These are phyloP conservation scores for Neotoxoptera formosana DNA, from an alignment of 1,140 invertebrate species.

Conservation along the genomic window DNA sequence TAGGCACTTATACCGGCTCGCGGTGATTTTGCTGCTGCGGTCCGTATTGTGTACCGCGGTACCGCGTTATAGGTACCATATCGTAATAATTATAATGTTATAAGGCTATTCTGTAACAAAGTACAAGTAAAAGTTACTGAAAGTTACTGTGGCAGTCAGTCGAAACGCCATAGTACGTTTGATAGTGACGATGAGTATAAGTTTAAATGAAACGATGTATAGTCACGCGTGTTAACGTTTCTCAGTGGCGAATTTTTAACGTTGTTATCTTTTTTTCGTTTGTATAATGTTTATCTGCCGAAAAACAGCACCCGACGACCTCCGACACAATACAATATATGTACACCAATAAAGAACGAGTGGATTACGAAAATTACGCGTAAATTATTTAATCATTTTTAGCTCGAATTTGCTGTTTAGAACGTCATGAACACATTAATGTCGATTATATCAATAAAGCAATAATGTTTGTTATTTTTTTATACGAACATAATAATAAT, in stretches of 20 bases:
- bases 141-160: no score
- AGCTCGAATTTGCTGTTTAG: background rate
- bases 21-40: no score
- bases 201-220: background rate
- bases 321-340: background rate
- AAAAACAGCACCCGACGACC: background rate
- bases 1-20: no score
- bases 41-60: no score
- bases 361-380: background rate
- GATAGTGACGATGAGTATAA: background rate
- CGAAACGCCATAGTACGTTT: no score
- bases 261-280: background rate
- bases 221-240: background rate
- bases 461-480: background rate
- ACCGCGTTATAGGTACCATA: no score
- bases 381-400: background rate
- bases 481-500: background rate
- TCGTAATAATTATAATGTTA: no score
- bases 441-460: background rate
- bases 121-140: no score
- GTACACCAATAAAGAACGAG: background rate
- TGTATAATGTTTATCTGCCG: background rate
- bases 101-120: no score
- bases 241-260: background rate
- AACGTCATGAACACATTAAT: background rate